Percentiles rank a stretch among this genome's conserved stretches.
Evolutionary conservation across 2,113 vertebrate species (phyloP).

Genomic region (Alligator sinensis): DNA sequence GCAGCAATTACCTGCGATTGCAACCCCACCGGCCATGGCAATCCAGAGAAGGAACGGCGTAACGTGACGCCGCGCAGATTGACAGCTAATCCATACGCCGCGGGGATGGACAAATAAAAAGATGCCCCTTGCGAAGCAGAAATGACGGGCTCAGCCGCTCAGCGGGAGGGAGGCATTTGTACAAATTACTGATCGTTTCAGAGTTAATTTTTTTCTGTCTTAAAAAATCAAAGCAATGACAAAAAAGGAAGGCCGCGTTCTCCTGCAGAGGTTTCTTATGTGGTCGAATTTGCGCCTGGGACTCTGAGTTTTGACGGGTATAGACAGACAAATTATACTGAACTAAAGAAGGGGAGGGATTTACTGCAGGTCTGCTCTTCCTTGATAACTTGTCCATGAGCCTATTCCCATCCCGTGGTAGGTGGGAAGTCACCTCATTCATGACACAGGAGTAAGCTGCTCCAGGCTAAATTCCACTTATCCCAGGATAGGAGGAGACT

Average conservation of each 20-base stretch:
- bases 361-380: too few relatives aligned
- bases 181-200: background rate
- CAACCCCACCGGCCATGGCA: background rate
- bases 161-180: background rate
- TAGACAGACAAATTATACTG: too few relatives aligned
- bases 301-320: background rate
- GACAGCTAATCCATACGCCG: background rate
- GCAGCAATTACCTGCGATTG: background rate
- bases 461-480: too few relatives aligned
- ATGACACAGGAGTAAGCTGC: too few relatives aligned
- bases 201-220: background rate
- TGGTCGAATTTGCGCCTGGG: background rate
- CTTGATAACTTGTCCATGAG: too few relatives aligned
- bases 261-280: background rate
- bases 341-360: too few relatives aligned
- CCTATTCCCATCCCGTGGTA: too few relatives aligned
- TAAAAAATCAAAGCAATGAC: background rate
- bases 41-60: background rate
- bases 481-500: too few relatives aligned
- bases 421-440: too few relatives aligned
- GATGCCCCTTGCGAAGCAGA: background rate
- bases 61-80: background rate
- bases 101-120: background rate
- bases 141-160: background rate
- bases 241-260: background rate